A percentile compares a stretch with the other conserved stretches of the same genome.
Evolutionary conservation across 2,888 invertebrate genomes (phyloP).

Genomic region (Saturnia pavonia): DNA sequence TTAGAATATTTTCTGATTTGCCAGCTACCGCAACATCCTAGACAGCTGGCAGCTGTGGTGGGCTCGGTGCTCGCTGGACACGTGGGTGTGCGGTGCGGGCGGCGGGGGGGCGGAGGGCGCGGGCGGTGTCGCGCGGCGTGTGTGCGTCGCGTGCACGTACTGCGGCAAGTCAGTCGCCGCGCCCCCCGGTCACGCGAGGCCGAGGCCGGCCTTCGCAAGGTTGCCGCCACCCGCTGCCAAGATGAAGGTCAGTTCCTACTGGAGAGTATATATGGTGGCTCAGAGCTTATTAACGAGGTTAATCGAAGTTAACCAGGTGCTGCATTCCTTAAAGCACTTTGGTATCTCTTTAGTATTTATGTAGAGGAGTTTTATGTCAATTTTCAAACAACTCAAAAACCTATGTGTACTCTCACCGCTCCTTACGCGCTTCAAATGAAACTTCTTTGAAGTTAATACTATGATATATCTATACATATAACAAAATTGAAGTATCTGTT

Average conservation of each 20-base stretch:
- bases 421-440: no score
- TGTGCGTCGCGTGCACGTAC: constrained; percentile 92
- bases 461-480: no score
- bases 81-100: constrained; percentile 88
- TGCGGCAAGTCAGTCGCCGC: constrained; percentile 96
- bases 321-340: no score
- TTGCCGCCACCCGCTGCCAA: constrained; percentile 86
- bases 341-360: no score
- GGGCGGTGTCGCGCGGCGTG: constrained; percentile 47
- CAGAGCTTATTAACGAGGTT: no score
- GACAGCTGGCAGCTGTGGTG: constrained; percentile 96
- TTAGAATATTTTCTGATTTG: not conserved
- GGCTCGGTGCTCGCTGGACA: constrained; percentile 94
- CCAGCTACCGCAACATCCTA: constrained; percentile 90
- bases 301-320: no score
- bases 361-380: no score
- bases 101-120: constrained; percentile 75
- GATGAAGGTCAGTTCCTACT: constrained; percentile 80
- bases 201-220: constrained; percentile 80
- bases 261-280: not conserved
- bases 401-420: no score
- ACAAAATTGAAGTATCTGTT: no score
- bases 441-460: no score
- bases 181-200: constrained; percentile 79
- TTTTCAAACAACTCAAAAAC: no score